Evolutionary conservation across 2,113 vertebrate species (phyloP).

Genomic region (Sarotherodon lohbergeri): DNA sequence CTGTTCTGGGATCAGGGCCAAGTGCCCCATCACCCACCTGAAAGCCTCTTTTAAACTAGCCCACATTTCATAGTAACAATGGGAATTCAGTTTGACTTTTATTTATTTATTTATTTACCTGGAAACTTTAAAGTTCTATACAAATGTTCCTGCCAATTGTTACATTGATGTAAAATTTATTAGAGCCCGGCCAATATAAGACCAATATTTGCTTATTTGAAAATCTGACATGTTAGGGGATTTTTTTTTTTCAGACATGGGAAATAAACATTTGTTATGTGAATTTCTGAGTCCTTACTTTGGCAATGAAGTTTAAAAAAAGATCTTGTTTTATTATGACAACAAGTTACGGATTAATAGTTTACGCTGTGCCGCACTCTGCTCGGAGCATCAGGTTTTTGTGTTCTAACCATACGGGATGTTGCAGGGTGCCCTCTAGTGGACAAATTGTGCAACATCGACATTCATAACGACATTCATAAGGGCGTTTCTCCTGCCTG

Average conservation of each 20-base stretch:
- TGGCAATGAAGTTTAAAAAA: not conserved
- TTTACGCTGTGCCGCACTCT: not conserved
- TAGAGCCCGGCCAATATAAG: accelerated
- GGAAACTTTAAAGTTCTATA: not conserved
- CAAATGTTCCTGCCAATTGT: not conserved
- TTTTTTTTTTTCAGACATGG: accelerated
- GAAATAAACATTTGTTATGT: not conserved
- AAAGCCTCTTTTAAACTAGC: not conserved
- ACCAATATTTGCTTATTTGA: not conserved
- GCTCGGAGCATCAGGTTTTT: not conserved
- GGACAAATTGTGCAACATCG: not conserved
- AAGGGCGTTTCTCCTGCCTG: not conserved
- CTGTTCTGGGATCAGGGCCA: constrained; percentile 46
- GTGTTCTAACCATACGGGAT: not conserved
- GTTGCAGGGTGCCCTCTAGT: accelerated
- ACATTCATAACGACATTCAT: not conserved
- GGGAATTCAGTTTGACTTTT: not conserved
- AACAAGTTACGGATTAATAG: not conserved
- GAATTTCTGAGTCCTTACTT: not conserved
- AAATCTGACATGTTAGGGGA: not conserved
- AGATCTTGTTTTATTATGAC: not conserved
- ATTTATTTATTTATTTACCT: not conserved
- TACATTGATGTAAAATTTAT: not conserved
- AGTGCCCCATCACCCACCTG: constrained; percentile 7
- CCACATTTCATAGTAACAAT: not conserved